Conservation (phyloP, 2,113 vertebrate species). For the Alethe castanea region DNA sequence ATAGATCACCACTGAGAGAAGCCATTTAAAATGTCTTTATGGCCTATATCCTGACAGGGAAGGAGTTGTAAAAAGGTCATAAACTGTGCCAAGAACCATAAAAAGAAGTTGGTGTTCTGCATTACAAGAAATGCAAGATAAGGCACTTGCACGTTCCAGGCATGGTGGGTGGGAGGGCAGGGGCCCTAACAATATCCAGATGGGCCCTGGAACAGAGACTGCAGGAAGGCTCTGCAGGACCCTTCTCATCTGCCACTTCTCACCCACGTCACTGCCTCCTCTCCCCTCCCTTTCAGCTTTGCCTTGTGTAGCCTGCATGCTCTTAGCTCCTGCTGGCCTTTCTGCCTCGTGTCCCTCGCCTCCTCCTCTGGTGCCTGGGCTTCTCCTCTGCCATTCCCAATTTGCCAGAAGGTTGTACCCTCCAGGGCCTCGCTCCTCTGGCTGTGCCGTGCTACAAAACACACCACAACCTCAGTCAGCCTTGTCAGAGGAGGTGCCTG, state of each 20-base stretch:
- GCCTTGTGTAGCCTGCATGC: not conserved
- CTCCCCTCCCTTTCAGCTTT: not conserved
- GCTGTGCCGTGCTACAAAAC: not conserved
- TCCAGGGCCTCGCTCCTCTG: not conserved
- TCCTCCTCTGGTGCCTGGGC: not conserved
- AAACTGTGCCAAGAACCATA: conserved; percentile 59
- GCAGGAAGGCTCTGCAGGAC: not conserved
- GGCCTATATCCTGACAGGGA: conserved; percentile 54
- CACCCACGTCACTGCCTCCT: not conserved
- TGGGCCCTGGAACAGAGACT: not conserved
- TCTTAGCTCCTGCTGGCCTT: not conserved
- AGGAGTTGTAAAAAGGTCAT: conserved; percentile 58
- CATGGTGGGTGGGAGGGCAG: conserved; percentile 53
- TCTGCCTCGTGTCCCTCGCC: not conserved
- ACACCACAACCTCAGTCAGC: not conserved
- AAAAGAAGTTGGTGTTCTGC: conserved; percentile 62
- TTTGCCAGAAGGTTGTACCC: not conserved
- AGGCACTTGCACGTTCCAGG: conserved; percentile 58
- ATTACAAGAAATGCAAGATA: conserved; percentile 63
- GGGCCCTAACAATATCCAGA: conserved; percentile 63
- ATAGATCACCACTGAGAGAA: conserved; percentile 55
- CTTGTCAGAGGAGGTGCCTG: not conserved
- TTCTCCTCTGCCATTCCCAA: not conserved
- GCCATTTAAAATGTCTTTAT: conserved; percentile 63
- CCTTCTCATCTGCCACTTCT: not conserved